phyloP scores from a whole-genome alignment of 2,113 vertebrate species.

The Plestiodon gilberti region DNA sequence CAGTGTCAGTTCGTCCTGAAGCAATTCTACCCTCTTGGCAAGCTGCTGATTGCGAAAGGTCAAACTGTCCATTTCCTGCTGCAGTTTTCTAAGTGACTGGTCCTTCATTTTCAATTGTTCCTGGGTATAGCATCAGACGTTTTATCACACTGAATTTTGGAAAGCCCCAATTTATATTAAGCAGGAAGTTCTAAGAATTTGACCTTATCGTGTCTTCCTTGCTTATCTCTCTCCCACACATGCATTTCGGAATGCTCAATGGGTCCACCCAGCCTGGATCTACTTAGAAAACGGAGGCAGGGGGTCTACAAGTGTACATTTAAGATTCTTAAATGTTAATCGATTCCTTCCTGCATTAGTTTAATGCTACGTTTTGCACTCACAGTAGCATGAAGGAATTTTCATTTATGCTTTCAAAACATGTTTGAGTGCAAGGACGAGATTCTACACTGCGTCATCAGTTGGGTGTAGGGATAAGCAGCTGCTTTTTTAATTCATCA shows the following conservation, averaged over 20 bases:
- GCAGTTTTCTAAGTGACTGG: slow-evolving; percentile 92
- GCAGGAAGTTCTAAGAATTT: background rate
- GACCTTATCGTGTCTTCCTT: background rate
- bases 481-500: background rate
- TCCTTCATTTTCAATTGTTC: slow-evolving; percentile 97
- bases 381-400: background rate
- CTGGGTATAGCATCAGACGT: slow-evolving; percentile 68
- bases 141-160: background rate
- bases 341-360: background rate
- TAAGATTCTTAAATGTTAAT: background rate
- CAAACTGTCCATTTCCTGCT: slow-evolving; percentile 99
- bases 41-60: slow-evolving; percentile 97
- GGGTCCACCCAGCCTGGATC: background rate
- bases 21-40: slow-evolving; percentile 94
- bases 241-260: background rate
- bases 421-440: background rate
- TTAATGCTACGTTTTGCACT: background rate
- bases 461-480: background rate
- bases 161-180: background rate
- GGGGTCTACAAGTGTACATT: background rate
- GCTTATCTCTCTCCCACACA: background rate
- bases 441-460: background rate
- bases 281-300: background rate
- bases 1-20: slow-evolving; percentile 90
- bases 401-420: background rate